A percentile compares a stretch with the other conserved stretches of the same genome.
Evolutionary conservation across 2,797 vertebrate species (phyloP).

Genomic region (Eremophila alpestris): DNA sequence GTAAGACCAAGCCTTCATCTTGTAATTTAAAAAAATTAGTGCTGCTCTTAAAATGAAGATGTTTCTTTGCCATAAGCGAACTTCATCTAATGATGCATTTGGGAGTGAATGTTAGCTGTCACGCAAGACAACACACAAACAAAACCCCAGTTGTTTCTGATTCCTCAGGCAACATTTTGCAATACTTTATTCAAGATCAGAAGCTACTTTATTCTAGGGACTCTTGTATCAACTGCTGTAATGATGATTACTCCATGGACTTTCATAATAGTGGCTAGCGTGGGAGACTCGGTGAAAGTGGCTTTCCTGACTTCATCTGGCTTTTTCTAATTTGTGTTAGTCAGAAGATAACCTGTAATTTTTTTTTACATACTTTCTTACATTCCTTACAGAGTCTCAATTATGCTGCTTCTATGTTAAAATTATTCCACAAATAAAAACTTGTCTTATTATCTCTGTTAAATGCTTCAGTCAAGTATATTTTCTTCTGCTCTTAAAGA

Average conservation of each 20-base stretch:
- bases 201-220: background rate
- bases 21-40: background rate
- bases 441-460: background rate
- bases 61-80: background rate
- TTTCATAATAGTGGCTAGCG: background rate
- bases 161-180: conserved; percentile 6
- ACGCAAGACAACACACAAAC: background rate
- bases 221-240: background rate
- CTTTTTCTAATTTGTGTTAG: background rate
- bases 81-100: background rate
- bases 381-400: background rate
- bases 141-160: background rate
- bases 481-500: background rate
- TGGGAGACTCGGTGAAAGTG: background rate
- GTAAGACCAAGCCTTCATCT: background rate
- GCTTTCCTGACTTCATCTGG: background rate
- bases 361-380: background rate
- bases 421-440: background rate
- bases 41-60: background rate
- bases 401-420: background rate
- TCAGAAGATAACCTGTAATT: background rate
- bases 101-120: background rate
- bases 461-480: background rate
- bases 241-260: background rate
- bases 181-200: background rate